phyloP scores from a whole-genome alignment of 2,797 vertebrate species.

The Argya squamiceps region DNA sequence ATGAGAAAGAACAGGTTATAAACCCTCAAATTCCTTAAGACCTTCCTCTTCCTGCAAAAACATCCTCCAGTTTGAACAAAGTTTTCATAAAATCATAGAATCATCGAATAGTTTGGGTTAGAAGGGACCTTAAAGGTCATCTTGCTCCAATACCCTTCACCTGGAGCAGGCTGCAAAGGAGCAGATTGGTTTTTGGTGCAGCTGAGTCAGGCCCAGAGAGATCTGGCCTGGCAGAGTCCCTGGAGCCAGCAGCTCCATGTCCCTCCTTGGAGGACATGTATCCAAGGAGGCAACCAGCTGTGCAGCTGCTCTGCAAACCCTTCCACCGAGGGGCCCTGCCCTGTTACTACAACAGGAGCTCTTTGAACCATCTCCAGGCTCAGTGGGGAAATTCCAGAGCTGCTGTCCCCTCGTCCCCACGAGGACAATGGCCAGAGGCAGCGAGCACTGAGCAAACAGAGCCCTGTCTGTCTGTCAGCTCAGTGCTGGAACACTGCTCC shows the following conservation, averaged over 20 bases:
- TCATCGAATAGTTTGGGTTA: not conserved
- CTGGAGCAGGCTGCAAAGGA: not conserved
- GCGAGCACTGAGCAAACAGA: not conserved
- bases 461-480: not conserved
- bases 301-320: not conserved
- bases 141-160: not conserved
- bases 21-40: not conserved
- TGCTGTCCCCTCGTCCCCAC: not conserved
- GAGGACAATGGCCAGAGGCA: slow-evolving; percentile 15
- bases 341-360: not conserved
- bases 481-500: not conserved
- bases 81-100: not conserved
- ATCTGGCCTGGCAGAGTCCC: not conserved
- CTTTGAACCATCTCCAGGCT: not conserved
- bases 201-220: not conserved
- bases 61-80: not conserved
- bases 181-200: not conserved
- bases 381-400: slow-evolving; percentile 17
- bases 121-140: not conserved
- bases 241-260: not conserved
- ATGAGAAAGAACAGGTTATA: not conserved
- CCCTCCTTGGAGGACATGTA: too few relatives aligned
- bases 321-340: not conserved
- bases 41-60: not conserved
- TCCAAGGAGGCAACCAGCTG: not conserved